Evolutionary conservation across 37 sponge, comb jelly and placozoan species (phyloP), one percentile per base, ranked within the genome.

Genomic region (Hormiphora californensis): DNA sequence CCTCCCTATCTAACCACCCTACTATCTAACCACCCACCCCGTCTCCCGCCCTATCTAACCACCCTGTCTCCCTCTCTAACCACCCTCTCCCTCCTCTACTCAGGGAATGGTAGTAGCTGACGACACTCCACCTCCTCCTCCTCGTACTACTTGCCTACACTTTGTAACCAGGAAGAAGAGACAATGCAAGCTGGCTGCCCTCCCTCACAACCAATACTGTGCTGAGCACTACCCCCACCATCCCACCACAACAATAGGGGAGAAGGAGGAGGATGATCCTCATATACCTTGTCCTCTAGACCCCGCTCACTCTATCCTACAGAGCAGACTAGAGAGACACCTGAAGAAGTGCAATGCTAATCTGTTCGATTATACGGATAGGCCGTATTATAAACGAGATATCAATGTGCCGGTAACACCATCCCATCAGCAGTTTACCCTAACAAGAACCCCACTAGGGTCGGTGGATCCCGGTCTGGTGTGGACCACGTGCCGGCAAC

Each of bases 111-210:
- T n/a, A n/a, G n/a, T n/a, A n/a, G n/a, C n/a, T n/a, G n/a, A n/a
- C n/a, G n/a, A n/a, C n/a, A n/a, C n/a, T n/a, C n/a, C n/a, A n/a
- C n/a, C n/a, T n/a, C n/a, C n/a, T n/a, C n/a, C n/a, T n/a, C n/a
- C n/a, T n/a, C n/a, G n/a, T n/a, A n/a, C n/a, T 19, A 36, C 27
- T 7, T 73, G 81, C 23, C 46, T 30, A 7, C 81, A 73, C 81
- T 73, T 43, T n/a, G 81, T 73, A 25, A 30, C 35, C 27, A 21
- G 81, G 12, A 73, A 73, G 81, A 73, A 73, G 81, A n/a, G 81
- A 17, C 81, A 46, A 8, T 73, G 81, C 23, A 73, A 73, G 46
- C 41, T 73, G 8, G 8, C 23, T n/a, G 25, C 81, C 43, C 81
- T 73, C 3, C 40, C 40, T n/a, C 41, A 73, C 81, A 73, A 46